These are phyloP conservation scores for Coccyzus lansbergi DNA, from an alignment of 2,797 vertebrate genomes.

Conservation along the genomic window DNA sequence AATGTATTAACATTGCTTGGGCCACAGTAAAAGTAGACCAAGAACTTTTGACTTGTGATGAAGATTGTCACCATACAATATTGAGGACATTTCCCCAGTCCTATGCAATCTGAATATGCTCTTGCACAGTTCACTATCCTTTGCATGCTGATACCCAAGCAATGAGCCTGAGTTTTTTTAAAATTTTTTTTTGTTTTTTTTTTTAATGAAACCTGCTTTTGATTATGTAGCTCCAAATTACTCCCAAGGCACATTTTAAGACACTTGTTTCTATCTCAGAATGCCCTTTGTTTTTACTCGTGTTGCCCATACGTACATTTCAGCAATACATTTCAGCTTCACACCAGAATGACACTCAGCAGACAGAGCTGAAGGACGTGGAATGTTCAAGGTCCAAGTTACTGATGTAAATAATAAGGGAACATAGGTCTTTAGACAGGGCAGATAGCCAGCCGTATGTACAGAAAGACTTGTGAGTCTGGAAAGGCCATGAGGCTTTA, in stretches of 20 bases:
- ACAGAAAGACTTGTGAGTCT: not conserved
- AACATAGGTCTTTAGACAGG: not conserved
- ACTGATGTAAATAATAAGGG: not conserved
- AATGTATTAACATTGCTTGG: accelerated
- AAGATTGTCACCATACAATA: not conserved
- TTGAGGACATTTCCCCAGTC: accelerated
- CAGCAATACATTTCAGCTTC: not conserved
- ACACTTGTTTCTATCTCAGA: not conserved
- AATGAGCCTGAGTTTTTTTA: not conserved
- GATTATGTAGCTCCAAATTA: not conserved
- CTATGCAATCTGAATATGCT: not conserved
- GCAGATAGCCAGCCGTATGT: not conserved
- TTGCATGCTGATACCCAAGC: not conserved
- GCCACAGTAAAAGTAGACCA: not conserved
- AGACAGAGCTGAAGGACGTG: not conserved
- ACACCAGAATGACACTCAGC: not conserved
- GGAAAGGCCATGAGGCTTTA: not conserved
- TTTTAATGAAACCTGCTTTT: not conserved
- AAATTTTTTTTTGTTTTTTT: too few species aligned
- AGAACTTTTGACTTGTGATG: not conserved
- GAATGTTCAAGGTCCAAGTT: not conserved
- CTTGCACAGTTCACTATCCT: not conserved
- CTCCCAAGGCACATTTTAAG: not conserved
- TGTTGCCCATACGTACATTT: not conserved
- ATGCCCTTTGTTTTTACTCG: not conserved